Conservation (phyloP, 2,888 invertebrate species). For the Piscicola geometra region DNA sequence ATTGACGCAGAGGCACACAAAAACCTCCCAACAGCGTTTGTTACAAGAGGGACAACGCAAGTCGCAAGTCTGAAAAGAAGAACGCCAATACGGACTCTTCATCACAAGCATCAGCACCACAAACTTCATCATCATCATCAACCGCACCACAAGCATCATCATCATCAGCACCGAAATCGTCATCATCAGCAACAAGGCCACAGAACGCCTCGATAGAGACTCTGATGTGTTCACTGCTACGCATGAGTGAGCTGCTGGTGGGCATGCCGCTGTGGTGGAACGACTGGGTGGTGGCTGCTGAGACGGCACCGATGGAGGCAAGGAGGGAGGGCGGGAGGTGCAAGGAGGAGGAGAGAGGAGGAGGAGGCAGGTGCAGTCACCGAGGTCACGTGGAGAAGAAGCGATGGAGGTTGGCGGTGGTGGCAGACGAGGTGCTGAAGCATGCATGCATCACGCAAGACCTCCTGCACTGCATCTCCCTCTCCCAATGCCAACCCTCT, state of each 20-base stretch:
- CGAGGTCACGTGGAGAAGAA: neutral
- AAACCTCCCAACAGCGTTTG: neutral
- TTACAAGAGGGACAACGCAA: neutral
- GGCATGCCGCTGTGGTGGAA: neutral
- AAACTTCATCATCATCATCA: too few species aligned
- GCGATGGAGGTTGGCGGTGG: neutral
- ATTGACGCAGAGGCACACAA: too few species aligned
- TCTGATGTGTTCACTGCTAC: constrained; percentile 2
- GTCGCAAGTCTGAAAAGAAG: neutral
- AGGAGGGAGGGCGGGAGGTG: neutral
- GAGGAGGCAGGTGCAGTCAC: neutral
- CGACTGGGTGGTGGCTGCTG: neutral
- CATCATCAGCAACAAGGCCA: neutral
- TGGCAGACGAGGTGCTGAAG: constrained; percentile 52
- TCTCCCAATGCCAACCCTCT: neutral
- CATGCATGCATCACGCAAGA: constrained; percentile 70
- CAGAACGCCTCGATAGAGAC: neutral
- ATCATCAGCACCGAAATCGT: too few species aligned
- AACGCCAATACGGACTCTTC: neutral
- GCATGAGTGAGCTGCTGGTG: constrained; percentile 19
- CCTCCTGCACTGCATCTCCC: constrained; percentile 57
- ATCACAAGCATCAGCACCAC: neutral
- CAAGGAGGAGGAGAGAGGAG: neutral
- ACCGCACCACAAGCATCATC: too few species aligned
- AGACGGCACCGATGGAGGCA: neutral